Percentiles rank a stretch among this genome's conserved stretches.
Conservation (phyloP, 2,797 vertebrate genomes). For the Periophthalmus magnuspinnatus region DNA sequence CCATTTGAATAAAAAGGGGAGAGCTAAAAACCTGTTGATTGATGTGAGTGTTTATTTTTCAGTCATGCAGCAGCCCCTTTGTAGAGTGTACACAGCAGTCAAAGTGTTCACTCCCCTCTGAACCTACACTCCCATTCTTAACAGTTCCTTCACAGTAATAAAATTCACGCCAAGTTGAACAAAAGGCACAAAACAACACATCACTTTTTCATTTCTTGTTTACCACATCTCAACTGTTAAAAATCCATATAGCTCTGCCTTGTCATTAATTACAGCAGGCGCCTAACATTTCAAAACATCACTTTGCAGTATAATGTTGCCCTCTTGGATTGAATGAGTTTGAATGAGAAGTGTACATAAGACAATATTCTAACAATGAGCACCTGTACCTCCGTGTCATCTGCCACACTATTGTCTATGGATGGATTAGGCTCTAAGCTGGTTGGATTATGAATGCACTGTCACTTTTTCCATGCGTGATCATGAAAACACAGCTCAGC, state of each 20-base stretch:
- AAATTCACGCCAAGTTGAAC: not conserved
- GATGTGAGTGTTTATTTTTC: not conserved
- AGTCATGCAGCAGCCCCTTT: not conserved
- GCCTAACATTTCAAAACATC: not conserved
- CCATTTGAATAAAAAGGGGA: not conserved
- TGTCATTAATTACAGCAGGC: not conserved
- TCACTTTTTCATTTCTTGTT: not conserved
- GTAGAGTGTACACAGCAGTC: not conserved
- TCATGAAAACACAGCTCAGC: conserved; percentile 40
- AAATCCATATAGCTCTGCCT: not conserved
- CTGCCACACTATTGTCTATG: conserved; percentile 12
- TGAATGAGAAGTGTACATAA: not conserved
- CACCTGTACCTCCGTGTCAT: conserved; percentile 35
- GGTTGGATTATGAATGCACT: conserved; percentile 54
- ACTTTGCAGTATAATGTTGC: not conserved
- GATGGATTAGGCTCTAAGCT: conserved; percentile 46
- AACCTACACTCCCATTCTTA: not conserved
- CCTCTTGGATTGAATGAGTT: not conserved
- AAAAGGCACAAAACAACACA: not conserved
- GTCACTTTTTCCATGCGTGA: conserved; percentile 43
- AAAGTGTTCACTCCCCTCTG: not conserved
- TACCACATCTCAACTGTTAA: not conserved
- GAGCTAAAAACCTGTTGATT: not conserved
- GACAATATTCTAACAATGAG: conserved; percentile 10
- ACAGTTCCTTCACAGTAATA: not conserved